A percentile compares a stretch with the other conserved stretches of the same genome.
phyloP scores from a whole-genome alignment of 2,888 invertebrate species.

The Campoplex nolae region DNA sequence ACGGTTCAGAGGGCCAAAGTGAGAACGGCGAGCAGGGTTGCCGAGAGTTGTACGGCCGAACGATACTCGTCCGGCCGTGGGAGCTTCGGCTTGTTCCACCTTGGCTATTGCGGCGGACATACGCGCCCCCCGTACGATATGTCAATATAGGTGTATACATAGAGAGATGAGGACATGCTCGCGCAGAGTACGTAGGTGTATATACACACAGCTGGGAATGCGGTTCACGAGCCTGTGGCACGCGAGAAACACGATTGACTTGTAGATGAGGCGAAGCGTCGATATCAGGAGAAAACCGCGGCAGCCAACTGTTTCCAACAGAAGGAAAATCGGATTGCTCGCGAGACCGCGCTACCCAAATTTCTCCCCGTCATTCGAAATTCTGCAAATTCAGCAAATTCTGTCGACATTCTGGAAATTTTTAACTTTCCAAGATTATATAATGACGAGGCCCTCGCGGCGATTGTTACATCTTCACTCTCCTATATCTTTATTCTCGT shows the following conservation, averaged over 20 bases:
- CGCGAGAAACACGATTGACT: constrained; percentile 84
- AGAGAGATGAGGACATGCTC: no score
- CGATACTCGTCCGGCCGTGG: constrained; percentile 59
- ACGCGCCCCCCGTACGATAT: neutral
- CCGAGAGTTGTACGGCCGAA: constrained; percentile 67
- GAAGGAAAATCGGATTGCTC: neutral
- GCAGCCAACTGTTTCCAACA: neutral
- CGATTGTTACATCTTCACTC: neutral
- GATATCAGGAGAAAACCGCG: constrained; percentile 73
- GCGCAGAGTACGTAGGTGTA: neutral
- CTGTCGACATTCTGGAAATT: no score
- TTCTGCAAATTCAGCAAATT: neutral
- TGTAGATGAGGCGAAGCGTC: constrained; percentile 84
- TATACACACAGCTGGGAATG: constrained; percentile 70
- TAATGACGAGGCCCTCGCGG: no score
- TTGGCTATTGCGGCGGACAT: constrained; percentile 18
- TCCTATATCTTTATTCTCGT: neutral
- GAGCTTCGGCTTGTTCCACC: constrained; percentile 63
- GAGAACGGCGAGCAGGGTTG: constrained; percentile 37
- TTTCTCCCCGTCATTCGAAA: neutral
- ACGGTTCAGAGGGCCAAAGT: constrained; percentile 36
- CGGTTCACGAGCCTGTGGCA: constrained; percentile 81
- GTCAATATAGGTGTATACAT: no score
- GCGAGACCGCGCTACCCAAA: neutral
- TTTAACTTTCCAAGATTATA: no score